A percentile compares a stretch with the other conserved stretches of the same genome.
phyloP scores from a whole-genome alignment of 2,888 invertebrate genomes.

The Lydus trimaculatus region DNA sequence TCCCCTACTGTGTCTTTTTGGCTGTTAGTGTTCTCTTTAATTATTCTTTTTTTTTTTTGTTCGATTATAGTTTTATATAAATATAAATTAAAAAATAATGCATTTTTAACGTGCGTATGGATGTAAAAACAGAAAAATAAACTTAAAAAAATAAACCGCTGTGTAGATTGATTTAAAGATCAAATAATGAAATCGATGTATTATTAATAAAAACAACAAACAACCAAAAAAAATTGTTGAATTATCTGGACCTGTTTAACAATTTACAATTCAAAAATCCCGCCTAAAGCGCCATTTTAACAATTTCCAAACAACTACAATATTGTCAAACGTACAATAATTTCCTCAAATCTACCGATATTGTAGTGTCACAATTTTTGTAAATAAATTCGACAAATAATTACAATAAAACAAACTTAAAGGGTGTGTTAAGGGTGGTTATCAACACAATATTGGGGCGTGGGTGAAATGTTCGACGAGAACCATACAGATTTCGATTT shows the following conservation, averaged over 20 bases:
- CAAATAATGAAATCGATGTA: slow-evolving; percentile 49
- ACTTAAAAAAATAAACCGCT: slow-evolving; percentile 36
- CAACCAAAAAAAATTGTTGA: too few species aligned
- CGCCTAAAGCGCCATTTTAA: too few species aligned
- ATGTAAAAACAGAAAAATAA: slow-evolving; percentile 45
- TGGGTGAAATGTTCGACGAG: neutral
- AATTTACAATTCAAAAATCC: too few species aligned
- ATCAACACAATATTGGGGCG: neutral
- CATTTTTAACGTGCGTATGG: slow-evolving; percentile 54
- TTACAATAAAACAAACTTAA: too few species aligned
- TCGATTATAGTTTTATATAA: slow-evolving; percentile 5
- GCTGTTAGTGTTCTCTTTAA: slow-evolving; percentile 28
- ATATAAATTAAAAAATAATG: slow-evolving; percentile 31
- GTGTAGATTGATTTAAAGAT: slow-evolving; percentile 55
- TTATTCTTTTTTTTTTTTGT: neutral
- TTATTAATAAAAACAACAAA: slow-evolving; percentile 45
- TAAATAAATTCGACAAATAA: too few species aligned
- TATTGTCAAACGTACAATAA: too few species aligned
- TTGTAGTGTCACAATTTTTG: too few species aligned
- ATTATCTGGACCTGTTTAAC: too few species aligned
- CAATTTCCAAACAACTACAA: too few species aligned
- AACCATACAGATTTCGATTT: neutral
- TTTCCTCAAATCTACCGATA: too few species aligned
- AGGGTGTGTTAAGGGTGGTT: too few species aligned
- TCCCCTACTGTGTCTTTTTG: too few species aligned